Percentiles rank a stretch among this genome's conserved stretches.
Evolutionary conservation across 2,113 vertebrate species (phyloP).

Genomic region (Aegotheles bennettii): DNA sequence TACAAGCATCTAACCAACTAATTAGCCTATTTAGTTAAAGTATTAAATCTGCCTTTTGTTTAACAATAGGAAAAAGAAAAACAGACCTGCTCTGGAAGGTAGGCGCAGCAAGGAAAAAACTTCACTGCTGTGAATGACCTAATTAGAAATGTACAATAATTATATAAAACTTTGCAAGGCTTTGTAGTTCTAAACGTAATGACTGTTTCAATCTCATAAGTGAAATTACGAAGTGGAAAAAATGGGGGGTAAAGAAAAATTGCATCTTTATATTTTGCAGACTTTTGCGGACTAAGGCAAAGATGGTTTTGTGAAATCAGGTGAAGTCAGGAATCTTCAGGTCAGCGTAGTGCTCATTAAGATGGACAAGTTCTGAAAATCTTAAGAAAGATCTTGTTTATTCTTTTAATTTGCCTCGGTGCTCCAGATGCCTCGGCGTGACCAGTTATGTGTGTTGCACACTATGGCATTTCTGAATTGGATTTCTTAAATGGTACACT

Average conservation of each 20-base stretch:
- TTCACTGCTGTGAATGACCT: neutral
- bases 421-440: neutral
- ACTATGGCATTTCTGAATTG: neutral
- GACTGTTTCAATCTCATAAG: neutral
- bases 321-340: neutral
- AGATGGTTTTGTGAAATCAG: neutral
- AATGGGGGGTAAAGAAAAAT: neutral
- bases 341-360: neutral
- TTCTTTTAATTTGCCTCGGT: neutral
- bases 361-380: neutral
- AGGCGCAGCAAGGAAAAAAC: neutral
- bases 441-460: rapidly evolving
- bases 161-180: neutral
- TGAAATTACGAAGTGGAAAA: neutral
- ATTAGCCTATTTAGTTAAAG: conserved; percentile 66
- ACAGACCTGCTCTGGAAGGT: neutral
- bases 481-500: neutral
- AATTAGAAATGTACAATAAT: neutral
- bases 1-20: conserved; percentile 57
- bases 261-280: neutral
- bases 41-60: conserved; percentile 46
- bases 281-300: neutral
- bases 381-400: neutral
- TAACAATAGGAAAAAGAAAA: conserved; percentile 25
- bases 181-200: neutral